A percentile compares a stretch with the other conserved stretches of the same genome.
These are phyloP conservation scores for Nebria ingens DNA, from an alignment of 1,140 invertebrate species.

Conservation along the genomic window DNA sequence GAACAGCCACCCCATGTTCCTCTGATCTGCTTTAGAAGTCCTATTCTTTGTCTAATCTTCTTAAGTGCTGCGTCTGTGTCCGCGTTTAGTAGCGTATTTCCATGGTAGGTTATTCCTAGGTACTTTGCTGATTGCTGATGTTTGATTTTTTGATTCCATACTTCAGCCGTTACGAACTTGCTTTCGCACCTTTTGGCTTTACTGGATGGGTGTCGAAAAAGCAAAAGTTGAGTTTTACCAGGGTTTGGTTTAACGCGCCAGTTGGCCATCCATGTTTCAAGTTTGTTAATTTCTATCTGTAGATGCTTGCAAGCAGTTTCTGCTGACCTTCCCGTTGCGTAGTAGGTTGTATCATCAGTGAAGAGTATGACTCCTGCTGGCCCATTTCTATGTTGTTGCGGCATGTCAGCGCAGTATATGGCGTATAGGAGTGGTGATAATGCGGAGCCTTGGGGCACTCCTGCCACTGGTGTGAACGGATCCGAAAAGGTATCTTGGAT, in stretches of 20 bases:
- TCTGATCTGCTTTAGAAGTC: neutral
- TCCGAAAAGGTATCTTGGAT: conserved; percentile 3
- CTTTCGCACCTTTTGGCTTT: neutral
- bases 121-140: neutral
- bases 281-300: conserved; percentile 10
- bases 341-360: conserved; percentile 25
- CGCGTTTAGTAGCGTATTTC: neutral
- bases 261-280: conserved; percentile 17
- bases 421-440: conserved; percentile 24
- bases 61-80: neutral
- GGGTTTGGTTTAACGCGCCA: conserved; percentile 24
- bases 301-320: neutral
- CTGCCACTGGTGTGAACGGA: conserved; percentile 17
- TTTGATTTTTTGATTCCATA: neutral
- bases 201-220: conserved; percentile 13
- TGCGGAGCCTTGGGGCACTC: conserved; percentile 28
- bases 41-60: neutral
- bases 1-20: neutral
- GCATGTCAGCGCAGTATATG: conserved; percentile 25
- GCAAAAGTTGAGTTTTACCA: conserved; percentile 19
- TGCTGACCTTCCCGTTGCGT: neutral
- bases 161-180: neutral
- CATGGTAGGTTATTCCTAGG: neutral
- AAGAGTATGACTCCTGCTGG: conserved; percentile 18
- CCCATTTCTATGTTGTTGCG: conserved; percentile 12